Evolutionary conservation across 2,113 vertebrate species (phyloP), one percentile per base, ranked within the genome.

Genomic region (Leptodactylus fuscus): DNA sequence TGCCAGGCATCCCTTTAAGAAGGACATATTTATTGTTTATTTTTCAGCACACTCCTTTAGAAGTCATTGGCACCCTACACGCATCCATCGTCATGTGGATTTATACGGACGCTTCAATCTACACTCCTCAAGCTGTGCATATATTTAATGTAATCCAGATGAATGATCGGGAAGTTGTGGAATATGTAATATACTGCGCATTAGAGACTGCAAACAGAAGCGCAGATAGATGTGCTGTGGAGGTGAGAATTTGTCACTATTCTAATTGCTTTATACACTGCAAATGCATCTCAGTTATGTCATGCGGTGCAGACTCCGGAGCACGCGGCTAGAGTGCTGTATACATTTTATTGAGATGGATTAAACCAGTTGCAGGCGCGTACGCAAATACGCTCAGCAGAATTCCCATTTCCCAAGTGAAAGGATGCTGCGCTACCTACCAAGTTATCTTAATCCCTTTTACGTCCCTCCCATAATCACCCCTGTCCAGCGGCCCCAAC

Each of bases 141-240:
- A 38, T 41, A 71, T 71, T 11, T 13, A 38, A 44, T 71, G 3
- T 41, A 44, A 41, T 71, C 34, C 38, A 71, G 69, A 71, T 24
- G 69, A 71, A 71, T 41, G 34, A 71, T 71, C 36, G 2, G 34
- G 4, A 38, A 12, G 10, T 71, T 44, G 69, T 44, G 38, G 20
- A 44, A 12, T n/a, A 71, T 71, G 69, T 24, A 44, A 71, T 71
- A 41, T n/a, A 71, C 20, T 71, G 69, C 18, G 18, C 69, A 71
- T 71, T 22, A 32, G 36, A 71, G 34, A 71, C 38, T 44, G 38
- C 69, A 41, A 41, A 71, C 36, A 71, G n/a, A 41, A 24, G 22
- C 36, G 22, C 34, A 41, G 69, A 71, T 71, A 71, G 44, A 71
- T 5, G 38, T 41, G 34, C 20, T 5, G 69, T 4, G 20, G 69